Base-by-base conservation (phyloP, 2,888 invertebrate genomes). In the Limnephilus marmoratus region DNA sequence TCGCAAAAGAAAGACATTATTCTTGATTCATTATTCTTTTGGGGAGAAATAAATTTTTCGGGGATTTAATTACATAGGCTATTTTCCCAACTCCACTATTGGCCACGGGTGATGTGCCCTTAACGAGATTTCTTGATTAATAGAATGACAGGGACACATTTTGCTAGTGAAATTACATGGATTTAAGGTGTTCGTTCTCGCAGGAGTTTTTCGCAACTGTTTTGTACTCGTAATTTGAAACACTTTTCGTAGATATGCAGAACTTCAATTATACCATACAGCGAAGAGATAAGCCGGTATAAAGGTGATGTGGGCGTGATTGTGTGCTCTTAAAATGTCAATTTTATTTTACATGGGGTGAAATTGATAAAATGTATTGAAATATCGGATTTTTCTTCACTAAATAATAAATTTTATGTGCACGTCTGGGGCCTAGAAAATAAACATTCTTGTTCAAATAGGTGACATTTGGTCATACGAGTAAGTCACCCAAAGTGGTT, bases 71-170 rank as follows among this genome's bases (percentile, higher is more conserved):
- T 86, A 86, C 86, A 49, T 29, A 3, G 86, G 29, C 31, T 86
- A 29, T 29, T 29, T 86, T 45, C 15, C 15, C n/a, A 29, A 29
- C 49, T 13, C 29, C 34, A 24, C 45, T 68, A 24, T n/a, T 41
- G 85, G 86, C n/a, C n/a, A 45, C n/a, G 68, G 68, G n/a, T 86
- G 86, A 45, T 86, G 86, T n/a, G 37, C 86, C 49, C n/a, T 45
- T 45, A 86, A 86, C 15, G 37, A 86, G 49, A 86, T 86, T 86
- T 83, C 49, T 45, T 29, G 86, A 86, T 86, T 49, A 86, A 86
- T 49, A 49, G 29, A 29, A 86, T 49, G 29, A 45, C 49, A 29
- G n/a, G 11, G 29, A 86, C 24, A 37, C 12, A 83, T 29, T 86
- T 86, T 86, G 45, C 49, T 45, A 86, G 41, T 29, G n/a, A 49